These are phyloP conservation scores for Epinotia nisella DNA, from an alignment of 2,888 invertebrate species.

Conservation along the genomic window DNA sequence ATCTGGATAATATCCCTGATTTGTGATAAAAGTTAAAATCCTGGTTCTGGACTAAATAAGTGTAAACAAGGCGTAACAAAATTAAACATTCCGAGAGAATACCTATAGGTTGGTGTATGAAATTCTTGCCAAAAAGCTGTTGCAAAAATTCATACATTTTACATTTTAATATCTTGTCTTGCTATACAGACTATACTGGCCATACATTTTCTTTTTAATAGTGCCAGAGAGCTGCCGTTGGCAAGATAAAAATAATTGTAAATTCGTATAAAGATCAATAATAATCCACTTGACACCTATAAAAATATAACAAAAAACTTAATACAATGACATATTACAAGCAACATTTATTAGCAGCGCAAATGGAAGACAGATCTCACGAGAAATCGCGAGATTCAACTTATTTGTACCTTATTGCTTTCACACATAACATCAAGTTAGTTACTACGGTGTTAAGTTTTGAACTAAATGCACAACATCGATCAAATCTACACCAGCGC, in stretches of 20 bases:
- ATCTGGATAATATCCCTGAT: not conserved
- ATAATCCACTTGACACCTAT: not conserved
- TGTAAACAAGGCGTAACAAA: constrained; percentile 7
- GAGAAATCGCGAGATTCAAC: constrained; percentile 14
- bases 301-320: constrained; percentile 13
- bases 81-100: constrained; percentile 9
- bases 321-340: constrained; percentile 26
- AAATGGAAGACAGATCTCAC: constrained; percentile 31
- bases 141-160: not conserved
- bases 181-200: not conserved
- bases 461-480: constrained; percentile 25
- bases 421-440: not conserved
- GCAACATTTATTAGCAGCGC: constrained; percentile 8
- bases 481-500: constrained; percentile 1
- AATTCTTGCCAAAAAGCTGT: not conserved
- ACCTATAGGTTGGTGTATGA: not conserved
- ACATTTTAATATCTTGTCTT: not conserved
- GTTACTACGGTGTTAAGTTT: not conserved
- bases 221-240: constrained; percentile 53
- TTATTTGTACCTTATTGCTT: constrained; percentile 18
- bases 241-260: constrained; percentile 48
- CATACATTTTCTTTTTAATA: not conserved
- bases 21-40: not conserved
- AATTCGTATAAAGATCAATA: not conserved
- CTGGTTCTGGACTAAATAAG: not conserved